phyloP scores from a whole-genome alignment of 2,888 invertebrate genomes.

The Drosophila meridiana region DNA sequence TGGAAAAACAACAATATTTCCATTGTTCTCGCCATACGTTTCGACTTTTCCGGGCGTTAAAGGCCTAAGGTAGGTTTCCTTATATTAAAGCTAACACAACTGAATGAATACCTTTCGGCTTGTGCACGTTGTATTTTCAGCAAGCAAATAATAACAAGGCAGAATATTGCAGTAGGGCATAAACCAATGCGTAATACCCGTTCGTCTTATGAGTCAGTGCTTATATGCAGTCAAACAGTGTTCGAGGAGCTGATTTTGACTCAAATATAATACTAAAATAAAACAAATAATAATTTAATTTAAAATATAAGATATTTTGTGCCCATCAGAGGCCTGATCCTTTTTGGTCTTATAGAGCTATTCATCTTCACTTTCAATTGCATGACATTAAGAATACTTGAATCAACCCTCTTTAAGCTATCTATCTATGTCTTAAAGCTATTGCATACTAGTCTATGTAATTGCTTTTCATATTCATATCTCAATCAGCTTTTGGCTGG shows the following conservation, averaged over 20 bases:
- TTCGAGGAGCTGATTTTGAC: too few species aligned
- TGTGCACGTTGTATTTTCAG: neutral
- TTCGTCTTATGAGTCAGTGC: neutral
- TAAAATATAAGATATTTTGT: neutral
- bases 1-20: conserved; percentile 13
- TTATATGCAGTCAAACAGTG: too few species aligned
- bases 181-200: neutral
- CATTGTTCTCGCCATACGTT: conserved; percentile 4
- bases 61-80: neutral
- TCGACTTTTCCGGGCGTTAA: neutral
- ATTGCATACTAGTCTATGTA: neutral
- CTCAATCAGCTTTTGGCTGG: conserved; percentile 12
- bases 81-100: neutral
- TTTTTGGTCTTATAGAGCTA: neutral
- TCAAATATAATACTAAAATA: too few species aligned
- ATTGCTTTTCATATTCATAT: neutral
- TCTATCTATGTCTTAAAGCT: too few species aligned
- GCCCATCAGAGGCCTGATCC: neutral
- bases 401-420: neutral
- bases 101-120: neutral
- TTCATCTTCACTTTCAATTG: neutral
- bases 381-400: too few species aligned
- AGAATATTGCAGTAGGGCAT: neutral
- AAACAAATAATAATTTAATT: too few species aligned
- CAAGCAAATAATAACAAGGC: neutral